Base-by-base conservation (phyloP, 1,140 invertebrate species). In the Macrostomum lignano region DNA sequence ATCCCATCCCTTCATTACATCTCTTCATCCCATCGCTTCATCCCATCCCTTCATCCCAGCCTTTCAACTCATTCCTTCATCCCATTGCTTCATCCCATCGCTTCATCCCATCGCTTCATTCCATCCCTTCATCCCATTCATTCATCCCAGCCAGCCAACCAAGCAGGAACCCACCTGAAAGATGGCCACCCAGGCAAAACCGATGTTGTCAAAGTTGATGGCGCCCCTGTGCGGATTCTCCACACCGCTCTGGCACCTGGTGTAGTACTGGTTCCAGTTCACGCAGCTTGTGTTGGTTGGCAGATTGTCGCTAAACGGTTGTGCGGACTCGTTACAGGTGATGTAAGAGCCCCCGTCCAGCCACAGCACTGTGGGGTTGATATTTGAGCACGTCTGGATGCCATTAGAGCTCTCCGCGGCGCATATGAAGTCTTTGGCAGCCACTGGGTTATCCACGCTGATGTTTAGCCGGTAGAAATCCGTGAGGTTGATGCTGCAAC, bases 251-350 rank as follows among this genome's bases (percentile, higher is more conserved):
- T 69, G 69, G 58, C 91, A 98, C 44, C 74, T 70, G 17, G 75
- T 86, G 52, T 94, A 98, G 61, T 96, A 98, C 60, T 84, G 73
- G 61, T 96, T 88, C 86, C 86, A 96, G 63, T 98, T 86, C 43
- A 96, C 73, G 57, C 88, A 96, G 7, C 46, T 48, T 19, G 46
- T 47, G 33, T 57, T 58, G 19, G 45, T 47, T 11, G 42, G 46
- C 3, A 42, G 48, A 38, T 46, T 50, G 37, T 49, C 49, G n/a
- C n/a, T n/a, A n/a, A n/a, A n/a, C n/a, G n/a, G n/a, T n/a, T n/a
- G n/a, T n/a, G n/a, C n/a, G n/a, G n/a, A n/a, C n/a, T n/a, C n/a
- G n/a, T 14, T 28, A 32, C 26, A 35, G 22, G n/a, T n/a, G n/a
- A 35, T 21, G 9, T 7, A 15, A 9, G 34, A 11, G 7, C 11